Evolutionary conservation across 2,888 invertebrate species (phyloP).

Genomic region (Eledone cirrhosa): DNA sequence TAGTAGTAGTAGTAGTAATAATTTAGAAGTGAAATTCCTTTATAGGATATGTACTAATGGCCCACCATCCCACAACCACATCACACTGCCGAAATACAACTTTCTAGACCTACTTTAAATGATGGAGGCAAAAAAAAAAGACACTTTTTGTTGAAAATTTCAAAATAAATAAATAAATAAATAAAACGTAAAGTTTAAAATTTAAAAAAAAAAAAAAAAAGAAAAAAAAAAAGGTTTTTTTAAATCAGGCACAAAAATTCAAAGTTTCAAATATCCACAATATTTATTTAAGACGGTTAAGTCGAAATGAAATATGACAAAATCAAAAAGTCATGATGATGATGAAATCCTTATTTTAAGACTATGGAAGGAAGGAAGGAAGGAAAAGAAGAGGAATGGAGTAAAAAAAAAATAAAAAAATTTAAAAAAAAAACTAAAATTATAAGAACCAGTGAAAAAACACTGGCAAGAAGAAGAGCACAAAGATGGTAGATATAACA

Average conservation of each 20-base stretch:
- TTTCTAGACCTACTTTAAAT: too few relatives aligned
- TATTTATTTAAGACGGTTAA: conserved; percentile 28
- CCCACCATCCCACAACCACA: too few relatives aligned
- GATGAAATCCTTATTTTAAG: conserved; percentile 27
- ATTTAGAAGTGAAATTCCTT: too few relatives aligned
- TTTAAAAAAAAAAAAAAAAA: too few relatives aligned
- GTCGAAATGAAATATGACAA: conserved; percentile 28
- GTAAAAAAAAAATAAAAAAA: neutral
- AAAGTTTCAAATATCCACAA: conserved; percentile 25
- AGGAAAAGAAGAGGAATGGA: neutral
- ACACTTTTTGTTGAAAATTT: too few relatives aligned
- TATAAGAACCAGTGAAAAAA: neutral
- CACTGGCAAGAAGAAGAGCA: conserved; percentile 15
- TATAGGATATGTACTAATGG: too few relatives aligned
- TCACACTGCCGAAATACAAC: too few relatives aligned
- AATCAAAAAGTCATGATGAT: conserved; percentile 21
- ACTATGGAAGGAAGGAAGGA: neutral
- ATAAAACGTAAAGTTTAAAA: too few relatives aligned
- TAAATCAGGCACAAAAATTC: conserved; percentile 26
- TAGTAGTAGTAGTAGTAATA: too few relatives aligned
- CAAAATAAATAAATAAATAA: too few relatives aligned
- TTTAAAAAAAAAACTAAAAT: neutral
- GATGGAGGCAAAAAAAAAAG: too few relatives aligned
- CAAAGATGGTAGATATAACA: conserved; percentile 22
- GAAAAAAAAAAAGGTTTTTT: neutral